Percentiles rank a stretch among this genome's conserved stretches.
Evolutionary conservation across 35 echinoderm and acorn worm genomes (phyloP).

Genomic region (Nesometra sesokonis): DNA sequence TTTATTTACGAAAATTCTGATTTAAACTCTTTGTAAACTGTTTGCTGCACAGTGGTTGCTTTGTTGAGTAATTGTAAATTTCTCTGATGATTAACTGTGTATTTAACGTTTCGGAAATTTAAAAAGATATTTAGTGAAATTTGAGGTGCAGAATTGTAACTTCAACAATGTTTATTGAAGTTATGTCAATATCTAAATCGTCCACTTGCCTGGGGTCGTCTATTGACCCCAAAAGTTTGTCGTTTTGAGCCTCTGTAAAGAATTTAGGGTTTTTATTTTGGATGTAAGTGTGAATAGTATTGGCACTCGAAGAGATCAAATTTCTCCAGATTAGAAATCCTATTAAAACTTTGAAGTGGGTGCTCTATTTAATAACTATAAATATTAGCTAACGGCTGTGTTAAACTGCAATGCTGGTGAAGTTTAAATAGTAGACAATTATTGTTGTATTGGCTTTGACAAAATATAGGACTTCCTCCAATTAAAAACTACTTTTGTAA

Average conservation of each 20-base stretch:
- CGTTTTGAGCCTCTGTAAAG: neutral
- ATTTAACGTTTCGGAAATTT: neutral
- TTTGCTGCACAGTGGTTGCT: neutral
- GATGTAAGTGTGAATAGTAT: neutral
- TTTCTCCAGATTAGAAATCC: neutral
- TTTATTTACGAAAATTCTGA: neutral
- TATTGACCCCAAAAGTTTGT: neutral
- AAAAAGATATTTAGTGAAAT: neutral
- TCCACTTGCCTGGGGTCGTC: neutral
- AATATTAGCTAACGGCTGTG: too few species aligned
- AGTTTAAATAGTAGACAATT: too few species aligned
- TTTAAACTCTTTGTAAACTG: neutral
- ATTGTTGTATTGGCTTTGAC: too few species aligned
- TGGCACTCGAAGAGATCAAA: neutral
- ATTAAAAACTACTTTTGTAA: too few species aligned
- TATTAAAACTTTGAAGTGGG: too few species aligned
- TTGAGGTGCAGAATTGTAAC: neutral
- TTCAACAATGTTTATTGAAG: neutral
- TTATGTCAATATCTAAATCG: neutral
- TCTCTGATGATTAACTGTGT: neutral
- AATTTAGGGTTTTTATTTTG: neutral
- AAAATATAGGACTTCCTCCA: too few species aligned
- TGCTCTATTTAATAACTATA: too few species aligned
- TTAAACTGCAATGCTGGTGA: too few species aligned
- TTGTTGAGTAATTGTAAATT: neutral